Percentiles rank a stretch among this genome's conserved stretches.
Evolutionary conservation across 2,113 vertebrate genomes (phyloP).

Genomic region (Aythya baeri): DNA sequence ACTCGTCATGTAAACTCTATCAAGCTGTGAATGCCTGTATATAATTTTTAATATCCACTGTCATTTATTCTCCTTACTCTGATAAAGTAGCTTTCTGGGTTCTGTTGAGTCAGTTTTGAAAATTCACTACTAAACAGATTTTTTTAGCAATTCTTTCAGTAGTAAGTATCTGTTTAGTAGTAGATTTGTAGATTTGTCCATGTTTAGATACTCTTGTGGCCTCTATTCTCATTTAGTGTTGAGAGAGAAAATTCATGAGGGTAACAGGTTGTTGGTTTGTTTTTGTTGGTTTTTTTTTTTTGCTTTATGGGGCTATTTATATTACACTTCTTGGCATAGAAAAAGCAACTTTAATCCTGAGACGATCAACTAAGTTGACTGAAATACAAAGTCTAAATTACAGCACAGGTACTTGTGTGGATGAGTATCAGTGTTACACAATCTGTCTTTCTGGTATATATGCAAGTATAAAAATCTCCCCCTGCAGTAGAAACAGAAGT

Average conservation of each 20-base stretch:
- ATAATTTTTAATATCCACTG: background rate
- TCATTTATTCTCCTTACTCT: background rate
- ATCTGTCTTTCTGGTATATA: too few relatives aligned
- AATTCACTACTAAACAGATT: background rate
- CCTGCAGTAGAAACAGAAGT: too few relatives aligned
- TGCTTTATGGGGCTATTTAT: background rate
- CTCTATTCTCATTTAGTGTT: rapidly evolving
- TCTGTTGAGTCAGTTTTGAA: background rate
- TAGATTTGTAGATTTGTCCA: background rate
- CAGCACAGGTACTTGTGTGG: background rate
- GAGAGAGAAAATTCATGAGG: background rate
- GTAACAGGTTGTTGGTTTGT: background rate
- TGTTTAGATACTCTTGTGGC: background rate
- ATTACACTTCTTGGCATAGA: background rate
- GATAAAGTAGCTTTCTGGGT: background rate
- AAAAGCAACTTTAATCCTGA: background rate
- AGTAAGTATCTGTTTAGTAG: background rate
- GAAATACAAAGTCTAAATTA: background rate
- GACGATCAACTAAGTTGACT: background rate
- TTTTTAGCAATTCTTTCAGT: background rate
- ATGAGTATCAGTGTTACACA: background rate
- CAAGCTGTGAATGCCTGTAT: background rate
- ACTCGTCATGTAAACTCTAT: background rate
- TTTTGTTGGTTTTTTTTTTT: background rate
- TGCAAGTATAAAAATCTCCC: too few relatives aligned